A percentile compares a stretch with the other conserved stretches of the same genome.
Conservation (phyloP, 2,797 vertebrate genomes). For the Scarus forsteni region DNA sequence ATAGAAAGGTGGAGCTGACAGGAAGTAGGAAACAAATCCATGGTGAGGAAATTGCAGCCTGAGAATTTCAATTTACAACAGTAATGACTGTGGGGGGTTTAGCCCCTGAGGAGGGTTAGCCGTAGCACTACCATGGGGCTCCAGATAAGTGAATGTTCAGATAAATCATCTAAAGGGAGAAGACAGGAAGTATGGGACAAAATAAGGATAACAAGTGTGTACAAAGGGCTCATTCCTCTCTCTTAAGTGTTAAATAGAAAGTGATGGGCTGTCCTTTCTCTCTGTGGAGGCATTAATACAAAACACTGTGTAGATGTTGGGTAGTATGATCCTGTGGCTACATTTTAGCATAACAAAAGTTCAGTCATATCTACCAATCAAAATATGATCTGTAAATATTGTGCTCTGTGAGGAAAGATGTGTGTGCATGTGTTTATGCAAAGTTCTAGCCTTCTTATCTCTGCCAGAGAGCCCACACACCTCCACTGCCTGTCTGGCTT, state of each 20-base stretch:
- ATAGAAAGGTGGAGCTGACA: conserved; percentile 1
- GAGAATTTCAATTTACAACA: conserved; percentile 66
- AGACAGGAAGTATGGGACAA: conserved; percentile 16
- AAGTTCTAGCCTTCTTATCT: no score
- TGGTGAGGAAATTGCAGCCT: conserved; percentile 53
- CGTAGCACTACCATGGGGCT: conserved; percentile 20
- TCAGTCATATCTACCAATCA: conserved; percentile 35
- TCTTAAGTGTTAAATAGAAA: conserved; percentile 6
- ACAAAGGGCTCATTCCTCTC: conserved; percentile 22
- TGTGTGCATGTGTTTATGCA: not conserved
- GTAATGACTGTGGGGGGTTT: conserved; percentile 50
- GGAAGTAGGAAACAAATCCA: conserved; percentile 30
- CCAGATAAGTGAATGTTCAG: not conserved
- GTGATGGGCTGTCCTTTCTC: not conserved
- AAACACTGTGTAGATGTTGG: conserved; percentile 14
- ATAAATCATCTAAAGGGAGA: conserved; percentile 1
- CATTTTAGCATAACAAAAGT: conserved; percentile 18
- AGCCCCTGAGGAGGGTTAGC: conserved; percentile 47
- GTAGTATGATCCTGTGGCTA: conserved; percentile 10
- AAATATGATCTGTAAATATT: conserved; percentile 31
- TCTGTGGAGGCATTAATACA: not conserved
- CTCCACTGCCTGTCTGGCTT: conserved; percentile 49
- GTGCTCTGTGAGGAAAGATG: conserved; percentile 15
- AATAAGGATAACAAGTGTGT: not conserved
- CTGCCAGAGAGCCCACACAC: no score